Base-by-base conservation (phyloP, 2,797 vertebrate genomes). In the Acipenser transmontanus region DNA sequence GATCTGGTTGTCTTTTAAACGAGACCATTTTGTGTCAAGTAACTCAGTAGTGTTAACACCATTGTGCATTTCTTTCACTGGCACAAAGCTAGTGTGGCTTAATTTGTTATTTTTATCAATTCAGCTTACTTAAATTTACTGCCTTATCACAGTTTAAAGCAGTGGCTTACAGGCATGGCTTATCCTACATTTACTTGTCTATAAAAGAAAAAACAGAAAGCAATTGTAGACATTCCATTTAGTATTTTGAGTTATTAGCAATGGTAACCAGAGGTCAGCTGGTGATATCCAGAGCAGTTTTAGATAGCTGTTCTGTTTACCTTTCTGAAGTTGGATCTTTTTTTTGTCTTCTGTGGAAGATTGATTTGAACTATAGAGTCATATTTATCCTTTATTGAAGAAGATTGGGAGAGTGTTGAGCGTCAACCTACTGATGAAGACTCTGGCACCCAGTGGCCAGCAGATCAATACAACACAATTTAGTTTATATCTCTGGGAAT, bases 391-490 rank as follows among this genome's bases (percentile, higher is more conserved):
- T 82, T 85, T 81, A 86, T 86, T 86, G 87, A 84, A 87, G 80
- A 85, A 81, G 78, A 85, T 87, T 83, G 82, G 67, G 71, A 75
- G 77, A 70, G 74, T 62, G 76, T 61, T 52, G 47, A 49, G 49
- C 13, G 1, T 57, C 69, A 61, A 9, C 51, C 63, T 14, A 13
- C 10, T 73, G 73, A 77, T 73, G 73, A 67, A 78, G 70, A 76
- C 72, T 72, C 14, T 67, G 70, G 78, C 80, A 81, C 74, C 80
- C 72, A 78, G 83, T 79, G 83, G 81, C 79, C 82, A 60, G 73
- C 67, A 64, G 84, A 90, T 91, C 88, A 83, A 88, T 90, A 88
- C 73, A 69, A 78, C 78, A 85, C 87, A 88, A 89, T 87, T 88
- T 82, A 86, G 82, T 87, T 89, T 88, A 78, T 81, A 85, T 86